Evolutionary conservation across 2,113 vertebrate genomes (phyloP).

Genomic region (Delphinapterus leucas): DNA sequence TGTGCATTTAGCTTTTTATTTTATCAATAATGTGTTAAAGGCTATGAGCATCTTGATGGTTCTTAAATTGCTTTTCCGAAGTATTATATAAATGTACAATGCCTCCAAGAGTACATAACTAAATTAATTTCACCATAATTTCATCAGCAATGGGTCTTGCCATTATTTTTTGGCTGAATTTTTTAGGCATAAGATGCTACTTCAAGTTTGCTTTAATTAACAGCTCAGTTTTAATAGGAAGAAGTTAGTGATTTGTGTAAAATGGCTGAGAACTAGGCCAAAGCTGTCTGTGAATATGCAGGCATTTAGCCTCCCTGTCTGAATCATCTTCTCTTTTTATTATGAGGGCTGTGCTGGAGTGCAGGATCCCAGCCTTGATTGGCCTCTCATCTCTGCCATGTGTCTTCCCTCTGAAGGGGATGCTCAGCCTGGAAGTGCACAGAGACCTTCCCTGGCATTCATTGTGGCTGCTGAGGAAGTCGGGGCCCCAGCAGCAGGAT

Average conservation of each 20-base stretch:
- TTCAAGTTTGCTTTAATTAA: background rate
- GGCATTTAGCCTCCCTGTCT: background rate
- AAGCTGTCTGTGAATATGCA: background rate
- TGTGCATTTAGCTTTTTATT: background rate
- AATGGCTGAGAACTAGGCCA: background rate
- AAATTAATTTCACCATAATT: background rate
- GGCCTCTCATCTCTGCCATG: background rate
- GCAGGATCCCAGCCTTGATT: background rate
- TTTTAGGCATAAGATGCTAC: background rate
- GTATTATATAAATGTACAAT: background rate
- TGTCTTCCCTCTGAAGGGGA: background rate
- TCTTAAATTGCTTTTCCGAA: slow-evolving; percentile 3
- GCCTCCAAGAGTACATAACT: background rate
- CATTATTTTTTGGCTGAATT: background rate
- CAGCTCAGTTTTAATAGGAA: background rate
- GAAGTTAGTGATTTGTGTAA: background rate
- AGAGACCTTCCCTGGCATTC: background rate
- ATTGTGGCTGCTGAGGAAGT: too few relatives aligned
- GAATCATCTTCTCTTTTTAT: background rate
- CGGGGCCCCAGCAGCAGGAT: background rate
- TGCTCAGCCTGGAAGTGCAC: background rate
- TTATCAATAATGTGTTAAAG: background rate
- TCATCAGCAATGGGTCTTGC: background rate
- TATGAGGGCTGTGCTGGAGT: background rate
- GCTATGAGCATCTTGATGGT: background rate